Evolutionary conservation across 2,797 vertebrate species (phyloP).

Genomic region (Cirrhinus molitorella): DNA sequence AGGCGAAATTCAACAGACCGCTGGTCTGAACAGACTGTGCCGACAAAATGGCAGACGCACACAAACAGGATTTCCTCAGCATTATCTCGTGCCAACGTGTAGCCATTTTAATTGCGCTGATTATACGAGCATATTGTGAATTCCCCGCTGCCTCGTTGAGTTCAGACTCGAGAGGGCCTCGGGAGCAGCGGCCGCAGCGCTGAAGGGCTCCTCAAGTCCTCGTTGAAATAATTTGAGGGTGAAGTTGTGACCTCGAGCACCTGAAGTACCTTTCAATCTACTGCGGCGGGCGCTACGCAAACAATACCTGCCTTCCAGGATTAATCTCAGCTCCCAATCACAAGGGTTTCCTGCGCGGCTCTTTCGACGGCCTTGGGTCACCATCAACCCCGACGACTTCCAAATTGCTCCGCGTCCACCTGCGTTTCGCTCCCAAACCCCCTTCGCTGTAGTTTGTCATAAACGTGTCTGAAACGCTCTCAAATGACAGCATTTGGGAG

Average conservation of each 20-base stretch:
- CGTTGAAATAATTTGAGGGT: slow-evolving; percentile 60
- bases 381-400: neutral
- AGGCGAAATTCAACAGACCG: slow-evolving; percentile 22
- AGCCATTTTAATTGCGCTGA: slow-evolving; percentile 54
- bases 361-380: slow-evolving; percentile 31
- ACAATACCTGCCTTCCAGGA: slow-evolving; percentile 52
- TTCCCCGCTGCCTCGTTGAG: slow-evolving; percentile 40
- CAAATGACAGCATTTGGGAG: slow-evolving; percentile 51
- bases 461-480: slow-evolving; percentile 50
- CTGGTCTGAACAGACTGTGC: slow-evolving; percentile 21
- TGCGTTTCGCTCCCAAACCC: slow-evolving; percentile 15
- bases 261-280: slow-evolving; percentile 63
- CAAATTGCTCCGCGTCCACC: slow-evolving; percentile 14
- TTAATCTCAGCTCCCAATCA: slow-evolving; percentile 52
- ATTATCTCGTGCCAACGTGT: slow-evolving; percentile 33
- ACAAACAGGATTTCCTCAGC: slow-evolving; percentile 21
- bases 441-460: slow-evolving; percentile 23
- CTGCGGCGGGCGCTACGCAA: slow-evolving; percentile 40
- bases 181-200: slow-evolving; percentile 1
- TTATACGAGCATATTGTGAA: slow-evolving; percentile 53
- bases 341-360: slow-evolving; percentile 9
- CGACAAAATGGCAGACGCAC: slow-evolving; percentile 10
- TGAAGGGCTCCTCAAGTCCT: slow-evolving; percentile 57
- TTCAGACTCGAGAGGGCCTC: slow-evolving; percentile 43
- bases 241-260: slow-evolving; percentile 60